Base-by-base conservation (phyloP, 1,140 invertebrate genomes). In the Zaprionus tsacasi region DNA sequence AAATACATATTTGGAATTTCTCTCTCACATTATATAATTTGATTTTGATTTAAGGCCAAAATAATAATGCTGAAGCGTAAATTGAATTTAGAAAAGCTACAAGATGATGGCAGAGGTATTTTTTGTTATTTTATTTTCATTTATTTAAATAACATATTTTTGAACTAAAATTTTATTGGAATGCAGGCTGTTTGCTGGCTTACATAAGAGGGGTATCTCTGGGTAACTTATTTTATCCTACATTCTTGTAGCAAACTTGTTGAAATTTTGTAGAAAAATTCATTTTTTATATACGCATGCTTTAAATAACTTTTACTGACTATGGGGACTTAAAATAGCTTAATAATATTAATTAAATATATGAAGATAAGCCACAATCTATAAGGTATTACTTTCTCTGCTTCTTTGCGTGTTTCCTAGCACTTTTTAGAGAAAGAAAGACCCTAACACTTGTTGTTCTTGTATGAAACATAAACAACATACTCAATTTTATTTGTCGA, bases 401-500 rank as follows among this genome's bases (percentile, higher is more conserved):
- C n/a, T 11, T 21, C 0, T 48, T 45, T 15, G 40, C 40, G 13
- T 15, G 8, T 48, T 17, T 17, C 45, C 21, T 15, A 6, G 10
- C 8, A 8, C 17, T 48, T 48, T 48, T 1, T 11, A 17, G 27
- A 12, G n/a, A n/a, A n/a, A 48, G 33, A 35, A 48, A 10, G 6
- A 40, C 38, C 43, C 8, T 3, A 48, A 48, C 6, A 11, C 15
- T 21, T 11, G 45, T 48, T 21, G 45, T 48, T 15, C 7, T 11
- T 10, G 43, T 48, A n/a, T 1, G 38, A 40, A 45, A 21, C 45
- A 48, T 48, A 48, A 48, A 48, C 45, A 21, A 43, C 40, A 43
- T 15, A 48, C 17, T 21, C 45, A 48, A 48, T 48, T 17, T 21
- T 48, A 48, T 48, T 48, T 48, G 17, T 48, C 45, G 17, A 50